Base-by-base conservation (phyloP, 2,888 invertebrate genomes). In the Ferrisia virgata region DNA sequence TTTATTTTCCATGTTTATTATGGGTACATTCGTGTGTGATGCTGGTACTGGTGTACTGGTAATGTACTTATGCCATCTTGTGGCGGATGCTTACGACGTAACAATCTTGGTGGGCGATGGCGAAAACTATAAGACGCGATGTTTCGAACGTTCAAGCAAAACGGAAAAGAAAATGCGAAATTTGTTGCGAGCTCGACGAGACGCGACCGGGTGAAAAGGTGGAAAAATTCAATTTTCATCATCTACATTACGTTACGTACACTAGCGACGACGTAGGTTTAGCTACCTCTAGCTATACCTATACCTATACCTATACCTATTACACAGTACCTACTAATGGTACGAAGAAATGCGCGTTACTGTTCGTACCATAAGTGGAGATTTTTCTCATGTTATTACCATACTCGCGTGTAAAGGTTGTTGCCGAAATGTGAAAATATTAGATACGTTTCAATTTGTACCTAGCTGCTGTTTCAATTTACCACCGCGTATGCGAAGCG, bases 381-480 rank as follows among this genome's bases (percentile, higher is more conserved):
- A 64, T 64, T 64, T 64, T 64, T 64, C 11, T 13, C 64, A 5
- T 15, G 28, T 64, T 64, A 64, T 64, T 64, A 64, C 28, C 13
- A 28, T 58, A 58, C 22, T 25, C 22, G 58, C 58, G 22, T 25
- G 25, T 25, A 25, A 28, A 64, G 64, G 15, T 64, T n/a, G n/a
- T 39, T 28, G 28, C 9, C 25, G 64, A 64, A 28, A 31, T 64
- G 64, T 64, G 28, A 28, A 64, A 64, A 64, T 64, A 64, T 64
- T 64, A 64, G 28, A 64, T 64, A 64, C 11, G 58, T 22, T 58
- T 47, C 47, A 47, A 25, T 58, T 58, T 58, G n/a, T n/a, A 58
- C 58, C 58, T 18, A 58, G n/a, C n/a, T n/a, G 58, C 58, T 64
- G 64, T 64, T 64, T 64, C 64, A 64, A 64, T 64, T 64, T 64